Base-by-base conservation (phyloP, 2,888 invertebrate genomes). In the Calameuta filiformis region DNA sequence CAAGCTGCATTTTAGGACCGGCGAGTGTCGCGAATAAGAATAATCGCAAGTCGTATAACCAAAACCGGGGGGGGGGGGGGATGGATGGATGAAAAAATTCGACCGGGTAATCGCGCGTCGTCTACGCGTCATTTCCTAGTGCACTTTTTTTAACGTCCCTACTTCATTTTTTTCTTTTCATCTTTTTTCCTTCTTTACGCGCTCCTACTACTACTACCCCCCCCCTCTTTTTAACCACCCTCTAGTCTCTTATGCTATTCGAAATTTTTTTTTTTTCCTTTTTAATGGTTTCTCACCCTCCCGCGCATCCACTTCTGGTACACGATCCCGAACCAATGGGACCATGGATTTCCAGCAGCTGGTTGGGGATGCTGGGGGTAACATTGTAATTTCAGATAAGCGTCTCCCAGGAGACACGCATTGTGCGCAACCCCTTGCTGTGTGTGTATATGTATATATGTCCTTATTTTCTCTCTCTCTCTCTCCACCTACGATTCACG, bases 311-410 rank as follows among this genome's bases (percentile, higher is more conserved):
- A 78, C 78, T 78, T 76, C 79, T 79, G 79, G 78, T 75, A 75
- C 76, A 75, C 79, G 78, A 80, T 79, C 68, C 74, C 68, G 77
- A 81, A 80, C 81, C 81, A 82, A 81, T 80, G 80, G 80, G 79
- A 77, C 81, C 81, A 80, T 78, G 83, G 83, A 83, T 86, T 86
- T 85, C 82, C 83, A 86, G 85, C 86, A 84, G 87, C 84, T 86
- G 86, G 84, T 81, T 83, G 81, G 80, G 80, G 76, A 79, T 79
- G 79, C 76, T 80, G 85, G 88, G 89, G 88, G 89, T 90, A 89
- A 91, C 90, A 90, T 90, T 90, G 90, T 90, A 90, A 91, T 91
- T 91, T 91, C 88, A 90, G 90, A 91, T 91, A 91, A 91, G 91
- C 90, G 88, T 90, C 87, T 90, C 91, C 88, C 90, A 86, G 89